A percentile compares a stretch with the other conserved stretches of the same genome.
Conservation (phyloP, 2,888 invertebrate genomes). For the Cepaea hortensis region DNA sequence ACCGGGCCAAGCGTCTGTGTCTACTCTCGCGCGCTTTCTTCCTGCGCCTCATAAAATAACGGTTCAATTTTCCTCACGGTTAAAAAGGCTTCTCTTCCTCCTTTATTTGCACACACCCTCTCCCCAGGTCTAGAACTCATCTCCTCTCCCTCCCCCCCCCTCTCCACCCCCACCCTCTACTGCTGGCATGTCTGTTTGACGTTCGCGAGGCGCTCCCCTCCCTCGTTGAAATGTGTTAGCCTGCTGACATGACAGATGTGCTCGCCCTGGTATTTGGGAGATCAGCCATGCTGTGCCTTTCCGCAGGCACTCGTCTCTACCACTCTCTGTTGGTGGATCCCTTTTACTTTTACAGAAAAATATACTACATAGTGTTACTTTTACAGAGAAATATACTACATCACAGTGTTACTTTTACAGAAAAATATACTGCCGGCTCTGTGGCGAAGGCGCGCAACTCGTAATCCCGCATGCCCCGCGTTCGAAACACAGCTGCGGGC, state of each 20-base stretch:
- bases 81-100: slow-evolving; percentile 16
- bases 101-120: background rate
- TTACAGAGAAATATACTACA: too few relatives aligned
- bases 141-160: background rate
- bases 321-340: too few relatives aligned
- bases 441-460: too few relatives aligned
- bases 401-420: too few relatives aligned
- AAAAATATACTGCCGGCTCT: too few relatives aligned
- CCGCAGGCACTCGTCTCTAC: slow-evolving; percentile 9
- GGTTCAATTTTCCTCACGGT: background rate
- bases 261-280: slow-evolving; percentile 16
- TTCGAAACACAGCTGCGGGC: too few relatives aligned
- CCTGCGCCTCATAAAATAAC: slow-evolving; percentile 1
- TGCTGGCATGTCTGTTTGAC: background rate
- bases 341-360: too few relatives aligned
- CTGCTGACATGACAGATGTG: slow-evolving; percentile 24
- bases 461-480: too few relatives aligned
- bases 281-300: slow-evolving; percentile 10
- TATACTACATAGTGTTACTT: too few relatives aligned
- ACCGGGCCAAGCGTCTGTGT: background rate
- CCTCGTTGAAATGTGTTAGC: background rate
- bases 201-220: background rate
- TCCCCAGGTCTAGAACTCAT: background rate
- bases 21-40: background rate
- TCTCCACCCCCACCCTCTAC: background rate